Conservation (phyloP, 2,113 vertebrate genomes). For the Zootoca vivipara region DNA sequence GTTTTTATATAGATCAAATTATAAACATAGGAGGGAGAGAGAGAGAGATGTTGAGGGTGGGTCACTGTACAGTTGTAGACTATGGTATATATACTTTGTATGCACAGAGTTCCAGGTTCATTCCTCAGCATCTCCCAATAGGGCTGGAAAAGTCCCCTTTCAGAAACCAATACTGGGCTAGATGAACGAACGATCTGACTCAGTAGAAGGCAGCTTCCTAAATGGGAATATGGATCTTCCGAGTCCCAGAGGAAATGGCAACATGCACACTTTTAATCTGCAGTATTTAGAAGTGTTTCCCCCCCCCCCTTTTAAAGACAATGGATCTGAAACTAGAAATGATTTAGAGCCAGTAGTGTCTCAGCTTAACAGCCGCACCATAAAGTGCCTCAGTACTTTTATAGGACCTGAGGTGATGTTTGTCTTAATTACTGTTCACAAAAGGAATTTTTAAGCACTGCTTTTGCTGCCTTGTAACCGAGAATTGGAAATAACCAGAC, state of each 20-base stretch:
- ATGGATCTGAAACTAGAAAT: background rate
- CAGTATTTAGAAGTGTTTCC: background rate
- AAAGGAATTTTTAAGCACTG: conserved; percentile 1
- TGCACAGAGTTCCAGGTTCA: background rate
- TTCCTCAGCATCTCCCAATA: background rate
- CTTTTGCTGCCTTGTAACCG: background rate
- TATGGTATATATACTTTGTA: too few relatives aligned
- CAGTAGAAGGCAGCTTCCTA: background rate
- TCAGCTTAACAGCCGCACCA: background rate
- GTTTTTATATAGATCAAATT: background rate
- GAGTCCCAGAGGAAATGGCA: background rate
- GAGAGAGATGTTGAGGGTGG: background rate
- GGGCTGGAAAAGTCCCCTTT: background rate
- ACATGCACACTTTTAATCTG: background rate
- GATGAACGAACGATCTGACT: too few relatives aligned
- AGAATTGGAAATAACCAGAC: conserved; percentile 3
- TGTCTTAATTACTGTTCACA: conserved; percentile 16
- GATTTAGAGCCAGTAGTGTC: background rate
- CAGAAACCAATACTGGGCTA: background rate
- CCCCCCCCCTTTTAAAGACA: too few relatives aligned
- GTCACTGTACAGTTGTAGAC: background rate
- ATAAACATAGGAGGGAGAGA: too few relatives aligned
- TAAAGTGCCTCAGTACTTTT: conserved; percentile 21
- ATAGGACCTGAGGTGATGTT: conserved; percentile 11
- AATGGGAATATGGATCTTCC: background rate